These are phyloP conservation scores for Apodemia mormo DNA, from an alignment of 2,888 invertebrate genomes.

Conservation along the genomic window DNA sequence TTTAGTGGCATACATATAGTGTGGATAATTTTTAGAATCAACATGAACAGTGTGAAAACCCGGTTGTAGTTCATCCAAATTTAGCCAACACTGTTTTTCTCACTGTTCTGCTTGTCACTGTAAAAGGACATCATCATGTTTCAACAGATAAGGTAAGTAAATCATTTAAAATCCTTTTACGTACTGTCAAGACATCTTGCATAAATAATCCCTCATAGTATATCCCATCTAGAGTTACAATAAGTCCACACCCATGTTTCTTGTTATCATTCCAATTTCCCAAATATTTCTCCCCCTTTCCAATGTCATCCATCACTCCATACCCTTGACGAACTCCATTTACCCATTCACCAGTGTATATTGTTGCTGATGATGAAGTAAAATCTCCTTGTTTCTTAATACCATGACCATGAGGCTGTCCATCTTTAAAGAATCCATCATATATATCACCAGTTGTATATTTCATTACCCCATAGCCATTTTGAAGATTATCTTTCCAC, in stretches of 20 bases:
- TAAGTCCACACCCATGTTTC: conserved; percentile 91
- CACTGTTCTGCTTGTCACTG: no score
- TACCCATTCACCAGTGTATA: conserved; percentile 95
- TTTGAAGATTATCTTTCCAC: conserved; percentile 91
- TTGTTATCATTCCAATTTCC: conserved; percentile 94
- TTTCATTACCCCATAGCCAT: conserved; percentile 89
- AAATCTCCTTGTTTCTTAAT: conserved; percentile 90
- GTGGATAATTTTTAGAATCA: no score
- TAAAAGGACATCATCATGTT: no score
- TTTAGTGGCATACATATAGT: no score
- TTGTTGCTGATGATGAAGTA: conserved; percentile 86
- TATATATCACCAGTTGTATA: conserved; percentile 90
- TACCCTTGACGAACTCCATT: conserved; percentile 91
- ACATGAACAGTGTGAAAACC: no score
- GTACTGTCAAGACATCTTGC: conserved; percentile 88
- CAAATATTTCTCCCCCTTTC: conserved; percentile 93
- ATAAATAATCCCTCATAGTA: conserved; percentile 95
- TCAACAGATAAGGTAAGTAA: no score
- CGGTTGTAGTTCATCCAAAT: no score
- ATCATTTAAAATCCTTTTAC: conserved; percentile 35
- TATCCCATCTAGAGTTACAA: conserved; percentile 93
- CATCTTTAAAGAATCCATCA: conserved; percentile 93
- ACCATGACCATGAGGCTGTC: conserved; percentile 92
- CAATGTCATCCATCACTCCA: conserved; percentile 93
- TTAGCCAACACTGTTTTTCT: no score